Percentiles rank a stretch among this genome's conserved stretches.
phyloP scores from a whole-genome alignment of 1,140 invertebrate genomes.

The Drosophila truncata region DNA sequence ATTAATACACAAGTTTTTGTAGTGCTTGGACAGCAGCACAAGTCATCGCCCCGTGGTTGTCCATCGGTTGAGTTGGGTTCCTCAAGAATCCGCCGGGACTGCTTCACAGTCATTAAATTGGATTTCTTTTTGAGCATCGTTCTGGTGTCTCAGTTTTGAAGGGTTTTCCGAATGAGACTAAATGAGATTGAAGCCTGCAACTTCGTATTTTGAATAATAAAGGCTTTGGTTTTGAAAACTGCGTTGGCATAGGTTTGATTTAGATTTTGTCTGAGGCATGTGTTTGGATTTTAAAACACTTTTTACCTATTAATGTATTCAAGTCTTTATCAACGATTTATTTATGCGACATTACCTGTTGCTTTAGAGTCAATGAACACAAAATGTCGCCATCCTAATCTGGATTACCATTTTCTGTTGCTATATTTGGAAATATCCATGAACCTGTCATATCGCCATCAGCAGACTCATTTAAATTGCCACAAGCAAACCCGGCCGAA shows the following conservation, averaged over 20 bases:
- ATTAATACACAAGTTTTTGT: background rate
- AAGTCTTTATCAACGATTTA: background rate
- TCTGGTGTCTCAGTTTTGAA: conserved; percentile 41
- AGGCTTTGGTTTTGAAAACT: conserved; percentile 9
- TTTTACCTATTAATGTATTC: background rate
- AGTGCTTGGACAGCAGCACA: conserved; percentile 36
- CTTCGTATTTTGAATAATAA: conserved; percentile 68
- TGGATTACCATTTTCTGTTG: conserved; percentile 8
- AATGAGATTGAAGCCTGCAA: conserved; percentile 12
- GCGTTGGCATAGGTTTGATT: background rate
- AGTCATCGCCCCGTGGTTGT: conserved; percentile 53
- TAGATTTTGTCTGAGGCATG: no score
- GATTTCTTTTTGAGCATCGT: conserved; percentile 66
- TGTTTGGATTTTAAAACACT: background rate
- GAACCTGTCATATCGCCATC: conserved; percentile 10
- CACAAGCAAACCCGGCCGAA: background rate
- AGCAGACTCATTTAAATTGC: conserved; percentile 20
- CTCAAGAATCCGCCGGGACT: conserved; percentile 25
- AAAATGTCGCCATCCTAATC: conserved; percentile 4
- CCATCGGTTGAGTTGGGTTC: conserved; percentile 55
- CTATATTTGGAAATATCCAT: conserved; percentile 19
- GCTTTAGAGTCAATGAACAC: background rate
- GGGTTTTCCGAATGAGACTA: conserved; percentile 35
- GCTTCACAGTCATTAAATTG: conserved; percentile 74
- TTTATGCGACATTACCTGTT: background rate